phyloP scores from a whole-genome alignment of 1,140 invertebrate genomes.

The Drosophila carrolli region DNA sequence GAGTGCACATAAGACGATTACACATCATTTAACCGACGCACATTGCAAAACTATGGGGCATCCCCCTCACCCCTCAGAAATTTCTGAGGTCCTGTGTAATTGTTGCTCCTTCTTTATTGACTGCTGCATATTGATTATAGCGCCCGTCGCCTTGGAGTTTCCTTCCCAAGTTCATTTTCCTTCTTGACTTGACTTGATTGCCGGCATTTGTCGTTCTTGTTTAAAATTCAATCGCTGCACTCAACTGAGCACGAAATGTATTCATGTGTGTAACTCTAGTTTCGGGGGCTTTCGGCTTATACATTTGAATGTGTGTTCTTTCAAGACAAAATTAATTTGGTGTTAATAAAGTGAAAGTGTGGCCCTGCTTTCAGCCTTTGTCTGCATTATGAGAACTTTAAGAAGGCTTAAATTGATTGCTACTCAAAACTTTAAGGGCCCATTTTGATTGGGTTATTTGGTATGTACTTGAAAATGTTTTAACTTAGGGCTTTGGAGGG shows the following conservation, averaged over 20 bases:
- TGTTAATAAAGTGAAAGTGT: conserved; percentile 75
- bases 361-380: conserved; percentile 3
- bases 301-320: conserved; percentile 2
- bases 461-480: not conserved
- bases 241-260: conserved; percentile 44
- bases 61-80: not conserved
- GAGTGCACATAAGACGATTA: conserved; percentile 84
- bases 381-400: conserved; percentile 33
- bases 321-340: conserved; percentile 73
- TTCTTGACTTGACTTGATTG: conserved; percentile 72
- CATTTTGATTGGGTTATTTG: not conserved
- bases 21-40: conserved; percentile 84
- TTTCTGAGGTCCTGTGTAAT: conserved; percentile 43
- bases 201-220: conserved; percentile 70
- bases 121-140: conserved; percentile 80
- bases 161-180: conserved; percentile 35
- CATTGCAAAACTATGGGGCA: conserved; percentile 68
- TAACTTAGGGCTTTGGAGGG: not conserved
- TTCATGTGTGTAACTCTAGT: conserved; percentile 27
- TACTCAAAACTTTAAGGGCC: conserved; percentile 18
- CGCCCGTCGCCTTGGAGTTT: conserved; percentile 43
- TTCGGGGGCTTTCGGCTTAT: conserved; percentile 1
- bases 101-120: conserved; percentile 78
- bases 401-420: conserved; percentile 22
- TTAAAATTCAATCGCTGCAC: conserved; percentile 79